Evolutionary conservation across 2,888 invertebrate genomes (phyloP).

Genomic region (Trisateles emortualis): DNA sequence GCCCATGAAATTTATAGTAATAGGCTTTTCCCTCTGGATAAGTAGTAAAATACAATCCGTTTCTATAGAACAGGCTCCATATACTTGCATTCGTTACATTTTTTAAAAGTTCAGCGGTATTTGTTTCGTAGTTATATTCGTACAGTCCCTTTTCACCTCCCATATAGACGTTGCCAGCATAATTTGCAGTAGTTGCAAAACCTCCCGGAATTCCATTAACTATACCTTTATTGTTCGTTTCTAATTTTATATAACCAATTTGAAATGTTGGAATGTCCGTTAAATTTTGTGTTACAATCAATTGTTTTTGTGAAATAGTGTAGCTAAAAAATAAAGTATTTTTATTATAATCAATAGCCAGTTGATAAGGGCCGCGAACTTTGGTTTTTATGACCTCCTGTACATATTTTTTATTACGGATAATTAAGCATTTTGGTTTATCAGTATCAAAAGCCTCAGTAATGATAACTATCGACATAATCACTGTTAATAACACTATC

Average conservation of each 20-base stretch:
- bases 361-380: slow-evolving; percentile 64
- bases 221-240: slow-evolving; percentile 54
- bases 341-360: slow-evolving; percentile 66
- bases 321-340: slow-evolving; percentile 71
- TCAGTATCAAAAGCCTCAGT: neutral
- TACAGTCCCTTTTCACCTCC: slow-evolving; percentile 69
- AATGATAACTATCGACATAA: neutral
- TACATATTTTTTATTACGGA: slow-evolving; percentile 30
- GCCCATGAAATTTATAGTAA: slow-evolving; percentile 39
- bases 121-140: slow-evolving; percentile 56
- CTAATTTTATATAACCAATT: slow-evolving; percentile 62
- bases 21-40: slow-evolving; percentile 57
- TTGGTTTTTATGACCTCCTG: slow-evolving; percentile 52
- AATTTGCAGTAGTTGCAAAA: slow-evolving; percentile 69
- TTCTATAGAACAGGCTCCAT: slow-evolving; percentile 71
- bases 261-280: slow-evolving; percentile 38
- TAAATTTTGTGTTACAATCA: neutral
- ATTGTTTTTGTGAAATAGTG: slow-evolving; percentile 23
- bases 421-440: slow-evolving; percentile 9
- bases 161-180: slow-evolving; percentile 60
- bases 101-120: slow-evolving; percentile 48
- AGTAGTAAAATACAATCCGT: slow-evolving; percentile 66
- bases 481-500: neutral
- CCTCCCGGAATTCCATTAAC: slow-evolving; percentile 61
- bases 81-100: slow-evolving; percentile 54